Conservation (phyloP, 2,888 invertebrate genomes). For the Rhamphomyia laevipes region DNA sequence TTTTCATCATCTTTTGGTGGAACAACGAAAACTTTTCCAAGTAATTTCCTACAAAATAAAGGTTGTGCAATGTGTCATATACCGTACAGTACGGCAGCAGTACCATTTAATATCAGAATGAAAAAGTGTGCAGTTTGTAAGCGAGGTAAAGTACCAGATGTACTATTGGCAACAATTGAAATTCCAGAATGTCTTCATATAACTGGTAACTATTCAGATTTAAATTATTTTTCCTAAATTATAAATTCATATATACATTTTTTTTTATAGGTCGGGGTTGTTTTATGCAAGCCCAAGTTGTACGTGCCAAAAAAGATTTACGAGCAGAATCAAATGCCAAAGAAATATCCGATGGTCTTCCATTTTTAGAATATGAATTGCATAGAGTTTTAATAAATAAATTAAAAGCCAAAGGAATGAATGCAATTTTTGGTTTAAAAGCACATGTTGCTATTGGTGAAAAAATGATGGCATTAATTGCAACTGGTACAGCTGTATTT, state of each 20-base stretch:
- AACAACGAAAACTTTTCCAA: constrained; percentile 5
- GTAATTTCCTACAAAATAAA: constrained; percentile 1
- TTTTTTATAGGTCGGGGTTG: constrained; percentile 43
- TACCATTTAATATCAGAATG: constrained; percentile 63
- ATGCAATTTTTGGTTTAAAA: constrained; percentile 79
- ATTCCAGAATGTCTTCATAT: constrained; percentile 64
- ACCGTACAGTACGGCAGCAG: constrained; percentile 62
- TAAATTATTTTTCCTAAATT: neutral
- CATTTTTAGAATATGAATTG: constrained; percentile 91
- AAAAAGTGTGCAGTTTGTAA: constrained; percentile 61
- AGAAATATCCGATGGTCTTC: constrained; percentile 89
- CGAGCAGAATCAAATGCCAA: constrained; percentile 78
- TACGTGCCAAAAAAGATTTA: constrained; percentile 63
- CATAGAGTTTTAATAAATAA: constrained; percentile 85
- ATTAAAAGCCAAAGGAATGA: constrained; percentile 87
- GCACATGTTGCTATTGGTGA: constrained; percentile 77
- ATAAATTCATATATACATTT: neutral
- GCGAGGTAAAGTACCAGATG: constrained; percentile 78
- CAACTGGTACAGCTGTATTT: constrained; percentile 76
- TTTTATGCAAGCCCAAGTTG: constrained; percentile 62
- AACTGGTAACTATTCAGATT: constrained; percentile 35
- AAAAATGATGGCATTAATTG: constrained; percentile 74
- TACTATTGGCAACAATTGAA: constrained; percentile 80
- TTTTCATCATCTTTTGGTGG: constrained; percentile 21
- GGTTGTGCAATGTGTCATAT: constrained; percentile 54